Evolutionary conservation across 92 coral and sea anemone genomes (phyloP).

Genomic region (Paragorgia papillata): DNA sequence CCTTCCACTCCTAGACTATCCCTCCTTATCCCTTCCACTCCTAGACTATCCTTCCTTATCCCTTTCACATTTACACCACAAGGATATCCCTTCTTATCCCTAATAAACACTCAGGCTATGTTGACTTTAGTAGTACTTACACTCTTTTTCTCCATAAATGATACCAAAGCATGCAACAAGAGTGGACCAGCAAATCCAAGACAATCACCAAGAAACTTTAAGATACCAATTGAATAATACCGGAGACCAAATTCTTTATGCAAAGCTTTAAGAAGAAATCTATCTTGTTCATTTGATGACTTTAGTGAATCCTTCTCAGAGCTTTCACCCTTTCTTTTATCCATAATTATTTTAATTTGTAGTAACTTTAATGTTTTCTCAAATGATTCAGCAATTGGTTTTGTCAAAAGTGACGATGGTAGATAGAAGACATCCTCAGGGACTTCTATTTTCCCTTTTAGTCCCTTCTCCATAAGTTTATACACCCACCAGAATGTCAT

Average conservation of each 20-base stretch:
- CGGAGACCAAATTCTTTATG: slow-evolving; percentile 91
- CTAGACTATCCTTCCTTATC: no score
- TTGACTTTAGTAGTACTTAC: slow-evolving; percentile 42
- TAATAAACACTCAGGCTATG: no score
- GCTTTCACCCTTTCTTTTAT: not conserved
- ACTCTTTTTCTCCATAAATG: slow-evolving; percentile 89
- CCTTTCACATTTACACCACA: no score
- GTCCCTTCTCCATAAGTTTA: slow-evolving; percentile 77
- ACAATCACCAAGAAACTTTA: slow-evolving; percentile 83
- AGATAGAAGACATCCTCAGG: slow-evolving; percentile 76
- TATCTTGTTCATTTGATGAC: slow-evolving; percentile 15
- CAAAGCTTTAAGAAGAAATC: slow-evolving; percentile 76
- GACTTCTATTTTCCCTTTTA: slow-evolving; percentile 64
- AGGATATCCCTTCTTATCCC: no score
- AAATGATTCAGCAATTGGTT: slow-evolving; percentile 62
- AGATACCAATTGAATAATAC: slow-evolving; percentile 83
- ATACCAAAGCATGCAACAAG: slow-evolving; percentile 89
- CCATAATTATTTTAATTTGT: not conserved
- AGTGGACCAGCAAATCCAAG: slow-evolving; percentile 98
- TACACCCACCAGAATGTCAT: slow-evolving; percentile 92
- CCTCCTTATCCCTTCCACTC: no score
- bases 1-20: no score
- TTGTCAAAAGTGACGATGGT: slow-evolving; percentile 76
- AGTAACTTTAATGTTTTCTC: slow-evolving; percentile 30
- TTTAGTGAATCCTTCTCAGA: not conserved